Conservation (phyloP, 2,113 vertebrate genomes). For the Spea bombifrons region DNA sequence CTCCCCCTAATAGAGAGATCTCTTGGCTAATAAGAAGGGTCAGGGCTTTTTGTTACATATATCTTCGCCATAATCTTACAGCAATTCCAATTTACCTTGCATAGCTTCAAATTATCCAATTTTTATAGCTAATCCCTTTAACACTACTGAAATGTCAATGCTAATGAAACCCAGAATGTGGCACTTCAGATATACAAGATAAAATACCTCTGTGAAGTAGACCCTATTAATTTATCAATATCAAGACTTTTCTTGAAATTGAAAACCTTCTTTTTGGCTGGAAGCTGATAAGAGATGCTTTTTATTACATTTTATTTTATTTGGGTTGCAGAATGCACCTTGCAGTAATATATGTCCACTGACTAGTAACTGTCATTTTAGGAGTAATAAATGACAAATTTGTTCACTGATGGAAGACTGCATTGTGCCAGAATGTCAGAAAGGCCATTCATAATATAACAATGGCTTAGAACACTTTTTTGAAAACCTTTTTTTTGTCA, state of each 20-base stretch:
- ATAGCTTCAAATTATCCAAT: not conserved
- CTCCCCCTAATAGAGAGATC: not conserved
- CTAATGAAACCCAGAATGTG: not conserved
- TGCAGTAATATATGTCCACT: not conserved
- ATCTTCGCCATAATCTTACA: not conserved
- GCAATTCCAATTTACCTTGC: not conserved
- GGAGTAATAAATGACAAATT: not conserved
- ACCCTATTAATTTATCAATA: conserved; percentile 1
- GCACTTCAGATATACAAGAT: not conserved
- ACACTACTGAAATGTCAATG: not conserved
- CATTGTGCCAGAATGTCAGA: not conserved
- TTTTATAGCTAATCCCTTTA: not conserved
- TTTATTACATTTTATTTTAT: not conserved
- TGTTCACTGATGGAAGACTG: not conserved
- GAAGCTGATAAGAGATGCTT: not conserved
- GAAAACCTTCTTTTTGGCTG: not conserved
- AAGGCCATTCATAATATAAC: not conserved
- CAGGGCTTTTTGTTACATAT: not conserved
- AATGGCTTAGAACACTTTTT: not conserved
- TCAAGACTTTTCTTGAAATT: not conserved
- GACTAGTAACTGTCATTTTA: not conserved
- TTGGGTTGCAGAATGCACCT: not conserved
- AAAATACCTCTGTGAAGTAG: not conserved
- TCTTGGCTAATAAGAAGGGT: not conserved
- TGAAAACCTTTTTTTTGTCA: not conserved